Percentiles rank a stretch among this genome's conserved stretches.
Evolutionary conservation across 1,140 invertebrate genomes (phyloP).

Genomic region (Cyclina sinensis): DNA sequence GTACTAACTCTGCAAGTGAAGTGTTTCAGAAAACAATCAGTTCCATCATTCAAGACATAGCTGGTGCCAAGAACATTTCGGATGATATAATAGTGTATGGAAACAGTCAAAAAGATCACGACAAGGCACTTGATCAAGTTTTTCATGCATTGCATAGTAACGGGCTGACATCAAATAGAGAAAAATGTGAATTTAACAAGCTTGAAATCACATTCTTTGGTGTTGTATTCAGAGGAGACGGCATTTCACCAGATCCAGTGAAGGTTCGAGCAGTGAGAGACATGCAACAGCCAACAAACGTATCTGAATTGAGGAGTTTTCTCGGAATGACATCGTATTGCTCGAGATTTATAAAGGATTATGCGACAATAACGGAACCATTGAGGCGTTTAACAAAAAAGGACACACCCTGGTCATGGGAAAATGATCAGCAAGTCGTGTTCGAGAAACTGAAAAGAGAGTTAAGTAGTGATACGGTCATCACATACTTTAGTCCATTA

Average conservation of each 20-base stretch:
- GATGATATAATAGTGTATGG: too few relatives aligned
- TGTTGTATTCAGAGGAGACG: slow-evolving; percentile 37
- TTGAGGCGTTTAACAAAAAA: slow-evolving; percentile 61
- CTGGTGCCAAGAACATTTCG: too few relatives aligned
- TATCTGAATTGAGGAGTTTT: slow-evolving; percentile 10
- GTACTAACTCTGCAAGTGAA: too few relatives aligned
- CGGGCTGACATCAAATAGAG: slow-evolving; percentile 66
- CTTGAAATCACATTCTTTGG: slow-evolving; percentile 18
- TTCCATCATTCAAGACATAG: too few relatives aligned
- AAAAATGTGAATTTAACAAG: slow-evolving; percentile 58
- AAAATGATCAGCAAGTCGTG: neutral
- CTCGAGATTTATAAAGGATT: too few relatives aligned
- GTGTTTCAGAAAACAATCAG: slow-evolving; percentile 6
- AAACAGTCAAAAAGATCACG: slow-evolving; percentile 16
- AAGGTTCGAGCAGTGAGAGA: slow-evolving; percentile 78
- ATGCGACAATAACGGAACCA: too few relatives aligned
- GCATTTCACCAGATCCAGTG: slow-evolving; percentile 63
- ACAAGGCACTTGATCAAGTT: slow-evolving; percentile 57
- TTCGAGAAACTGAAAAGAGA: slow-evolving; percentile 11
- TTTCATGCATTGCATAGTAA: slow-evolving; percentile 66
- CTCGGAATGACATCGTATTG: too few relatives aligned
- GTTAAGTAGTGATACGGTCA: slow-evolving; percentile 41
- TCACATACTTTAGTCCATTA: slow-evolving; percentile 17
- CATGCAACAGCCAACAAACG: slow-evolving; percentile 5
- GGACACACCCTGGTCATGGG: slow-evolving; percentile 28